Evolutionary conservation across 1,140 invertebrate genomes (phyloP).

Genomic region (Bombus superbus): DNA sequence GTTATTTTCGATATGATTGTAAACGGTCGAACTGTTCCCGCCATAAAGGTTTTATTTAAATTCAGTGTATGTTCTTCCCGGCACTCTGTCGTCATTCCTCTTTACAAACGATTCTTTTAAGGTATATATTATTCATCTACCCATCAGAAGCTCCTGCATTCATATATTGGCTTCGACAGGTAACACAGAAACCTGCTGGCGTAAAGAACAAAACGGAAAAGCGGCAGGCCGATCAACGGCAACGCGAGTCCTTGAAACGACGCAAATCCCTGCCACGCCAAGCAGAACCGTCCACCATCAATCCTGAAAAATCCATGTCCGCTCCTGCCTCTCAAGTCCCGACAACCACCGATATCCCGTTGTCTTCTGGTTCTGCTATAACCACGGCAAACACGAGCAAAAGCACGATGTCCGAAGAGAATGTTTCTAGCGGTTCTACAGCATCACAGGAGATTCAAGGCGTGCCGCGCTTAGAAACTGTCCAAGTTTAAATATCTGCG

Average conservation of each 20-base stretch:
- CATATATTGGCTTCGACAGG: conserved; percentile 63
- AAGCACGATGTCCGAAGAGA: conserved; percentile 58
- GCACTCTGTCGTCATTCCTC: not conserved
- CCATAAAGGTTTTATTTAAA: not conserved
- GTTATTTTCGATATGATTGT: conserved; percentile 5
- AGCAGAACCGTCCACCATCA: conserved; percentile 49
- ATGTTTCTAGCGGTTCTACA: conserved; percentile 50
- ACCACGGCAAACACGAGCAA: conserved; percentile 45
- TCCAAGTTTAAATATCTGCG: conserved; percentile 28
- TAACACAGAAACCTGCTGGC: conserved; percentile 50
- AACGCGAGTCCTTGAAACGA: conserved; percentile 59
- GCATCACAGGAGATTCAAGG: conserved; percentile 60
- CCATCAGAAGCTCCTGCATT: conserved; percentile 26
- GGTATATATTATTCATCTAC: not conserved
- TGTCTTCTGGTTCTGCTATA: conserved; percentile 50
- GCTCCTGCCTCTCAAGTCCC: conserved; percentile 57
- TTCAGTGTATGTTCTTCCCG: conserved; percentile 20
- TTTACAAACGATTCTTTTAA: conserved; percentile 1
- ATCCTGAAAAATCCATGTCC: conserved; percentile 55
- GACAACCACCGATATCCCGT: conserved; percentile 46
- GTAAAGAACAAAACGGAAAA: conserved; percentile 62
- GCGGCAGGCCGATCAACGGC: conserved; percentile 53
- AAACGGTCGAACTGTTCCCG: not conserved
- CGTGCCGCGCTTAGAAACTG: conserved; percentile 47
- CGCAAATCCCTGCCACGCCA: conserved; percentile 60